These are phyloP conservation scores for Nothura maculosa DNA, from an alignment of 2,797 vertebrate genomes.

Conservation along the genomic window DNA sequence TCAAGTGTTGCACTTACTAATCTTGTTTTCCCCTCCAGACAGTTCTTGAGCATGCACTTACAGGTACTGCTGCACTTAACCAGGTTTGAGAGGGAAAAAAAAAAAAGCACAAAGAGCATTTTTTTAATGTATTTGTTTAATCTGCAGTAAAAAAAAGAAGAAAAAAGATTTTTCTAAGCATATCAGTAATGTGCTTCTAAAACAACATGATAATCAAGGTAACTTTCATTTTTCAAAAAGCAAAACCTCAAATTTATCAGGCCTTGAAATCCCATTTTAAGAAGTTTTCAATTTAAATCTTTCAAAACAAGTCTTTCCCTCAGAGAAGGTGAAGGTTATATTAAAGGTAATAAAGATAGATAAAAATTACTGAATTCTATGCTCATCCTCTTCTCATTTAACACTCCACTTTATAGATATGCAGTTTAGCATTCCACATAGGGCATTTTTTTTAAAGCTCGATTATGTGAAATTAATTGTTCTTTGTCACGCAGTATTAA, in stretches of 20 bases:
- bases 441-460: constrained; percentile 46
- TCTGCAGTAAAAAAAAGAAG: constrained; percentile 44
- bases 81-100: background rate
- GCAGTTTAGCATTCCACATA: constrained; percentile 39
- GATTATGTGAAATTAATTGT: constrained; percentile 63
- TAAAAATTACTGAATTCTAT: constrained; percentile 45
- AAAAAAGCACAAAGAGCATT: constrained; percentile 4
- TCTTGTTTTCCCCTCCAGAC: background rate
- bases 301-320: constrained; percentile 49
- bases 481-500: constrained; percentile 39
- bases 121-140: constrained; percentile 56
- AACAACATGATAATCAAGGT: constrained; percentile 51
- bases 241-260: constrained; percentile 47
- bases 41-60: background rate
- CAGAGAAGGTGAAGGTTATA: constrained; percentile 50
- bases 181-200: constrained; percentile 33
- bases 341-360: constrained; percentile 18
- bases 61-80: background rate
- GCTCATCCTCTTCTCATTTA: constrained; percentile 50
- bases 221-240: constrained; percentile 41
- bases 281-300: constrained; percentile 54
- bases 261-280: constrained; percentile 55
- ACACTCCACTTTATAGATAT: constrained; percentile 58
- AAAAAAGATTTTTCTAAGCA: constrained; percentile 22
- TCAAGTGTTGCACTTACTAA: background rate